A percentile compares a stretch with the other conserved stretches of the same genome.
Conservation (phyloP, 2,888 invertebrate genomes). For the Trimorus sp. region DNA sequence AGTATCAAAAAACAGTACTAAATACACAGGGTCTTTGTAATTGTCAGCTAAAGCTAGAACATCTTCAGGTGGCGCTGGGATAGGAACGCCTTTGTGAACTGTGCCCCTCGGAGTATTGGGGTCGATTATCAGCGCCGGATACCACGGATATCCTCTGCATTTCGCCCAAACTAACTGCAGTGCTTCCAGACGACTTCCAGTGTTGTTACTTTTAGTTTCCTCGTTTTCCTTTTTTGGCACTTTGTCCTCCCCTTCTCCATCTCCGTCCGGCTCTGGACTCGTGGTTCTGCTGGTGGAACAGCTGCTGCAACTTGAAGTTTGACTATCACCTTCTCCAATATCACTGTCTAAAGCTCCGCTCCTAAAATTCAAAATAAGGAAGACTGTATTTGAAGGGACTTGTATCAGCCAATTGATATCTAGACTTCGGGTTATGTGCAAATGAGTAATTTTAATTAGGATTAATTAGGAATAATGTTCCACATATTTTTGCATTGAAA, state of each 20-base stretch:
- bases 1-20: constrained; percentile 97
- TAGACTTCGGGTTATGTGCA: no score
- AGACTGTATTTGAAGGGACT: no score
- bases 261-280: constrained; percentile 75
- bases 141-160: constrained; percentile 98
- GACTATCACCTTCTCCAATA: constrained; percentile 79
- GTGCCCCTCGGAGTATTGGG: constrained; percentile 95
- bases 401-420: no score
- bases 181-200: constrained; percentile 85
- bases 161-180: constrained; percentile 98
- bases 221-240: constrained; percentile 82
- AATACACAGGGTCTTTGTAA: constrained; percentile 91
- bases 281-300: constrained; percentile 79
- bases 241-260: constrained; percentile 74
- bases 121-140: constrained; percentile 97
- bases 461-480: no score
- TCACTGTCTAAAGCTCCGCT: constrained; percentile 79
- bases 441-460: no score
- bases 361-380: constrained; percentile 60
- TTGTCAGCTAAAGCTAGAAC: constrained; percentile 92
- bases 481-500: no score
- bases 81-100: constrained; percentile 95
- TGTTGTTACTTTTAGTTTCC: constrained; percentile 77
- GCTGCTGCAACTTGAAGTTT: constrained; percentile 80
- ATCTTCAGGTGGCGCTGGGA: constrained; percentile 96